These are phyloP conservation scores for Bubalus kerabau DNA, from an alignment of 2,113 vertebrate species.

Conservation along the genomic window DNA sequence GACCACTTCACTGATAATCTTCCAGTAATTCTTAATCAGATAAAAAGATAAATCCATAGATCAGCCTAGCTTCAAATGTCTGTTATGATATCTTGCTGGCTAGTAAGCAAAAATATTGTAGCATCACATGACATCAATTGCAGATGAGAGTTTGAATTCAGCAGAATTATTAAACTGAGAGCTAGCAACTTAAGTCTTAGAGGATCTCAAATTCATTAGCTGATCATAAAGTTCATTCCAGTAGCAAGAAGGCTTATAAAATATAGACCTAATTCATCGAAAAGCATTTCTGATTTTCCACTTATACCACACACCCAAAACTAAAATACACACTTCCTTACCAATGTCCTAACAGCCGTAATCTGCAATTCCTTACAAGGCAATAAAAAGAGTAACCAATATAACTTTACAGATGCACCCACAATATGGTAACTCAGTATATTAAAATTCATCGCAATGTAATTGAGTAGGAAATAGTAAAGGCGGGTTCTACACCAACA, in stretches of 20 bases:
- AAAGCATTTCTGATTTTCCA: background rate
- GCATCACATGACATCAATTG: constrained; percentile 8
- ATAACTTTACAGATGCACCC: background rate
- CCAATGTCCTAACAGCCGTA: background rate
- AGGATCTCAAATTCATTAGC: background rate
- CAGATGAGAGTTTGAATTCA: background rate
- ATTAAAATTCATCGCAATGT: background rate
- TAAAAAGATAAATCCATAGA: constrained; percentile 7
- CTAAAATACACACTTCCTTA: background rate
- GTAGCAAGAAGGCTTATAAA: background rate
- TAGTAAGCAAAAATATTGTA: background rate
- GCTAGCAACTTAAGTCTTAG: background rate
- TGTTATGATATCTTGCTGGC: background rate
- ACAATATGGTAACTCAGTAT: background rate
- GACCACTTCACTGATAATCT: constrained; percentile 9
- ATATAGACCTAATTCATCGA: background rate
- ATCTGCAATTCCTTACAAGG: background rate
- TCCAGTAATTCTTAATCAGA: constrained; percentile 37
- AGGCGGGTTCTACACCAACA: background rate
- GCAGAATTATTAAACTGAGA: constrained; percentile 24
- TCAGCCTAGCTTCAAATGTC: background rate
- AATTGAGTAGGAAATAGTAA: background rate
- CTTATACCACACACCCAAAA: background rate
- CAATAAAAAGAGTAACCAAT: background rate
- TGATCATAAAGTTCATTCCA: background rate